phyloP scores from a whole-genome alignment of 1,140 invertebrate genomes.

The Dermatophagoides farinae region DNA sequence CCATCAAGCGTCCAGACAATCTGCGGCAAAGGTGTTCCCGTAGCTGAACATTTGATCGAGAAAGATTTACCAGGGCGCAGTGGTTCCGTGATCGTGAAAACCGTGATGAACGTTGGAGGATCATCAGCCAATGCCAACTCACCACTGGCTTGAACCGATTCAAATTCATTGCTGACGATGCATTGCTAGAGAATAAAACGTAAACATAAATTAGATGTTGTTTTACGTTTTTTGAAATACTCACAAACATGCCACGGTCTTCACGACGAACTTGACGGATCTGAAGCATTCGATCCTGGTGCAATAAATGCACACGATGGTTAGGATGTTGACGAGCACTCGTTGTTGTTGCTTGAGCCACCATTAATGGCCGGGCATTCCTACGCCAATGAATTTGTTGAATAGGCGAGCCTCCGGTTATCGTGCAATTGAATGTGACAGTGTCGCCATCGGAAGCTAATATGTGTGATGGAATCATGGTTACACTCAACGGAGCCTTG shows the following conservation, averaged over 20 bases:
- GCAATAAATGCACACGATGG: constrained; percentile 13
- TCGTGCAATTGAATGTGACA: constrained; percentile 58
- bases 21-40: constrained; percentile 52
- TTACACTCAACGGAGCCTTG: constrained; percentile 7
- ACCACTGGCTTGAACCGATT: constrained; percentile 24
- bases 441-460: constrained; percentile 58
- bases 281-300: constrained; percentile 18
- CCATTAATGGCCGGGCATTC: constrained; percentile 11
- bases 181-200: constrained; percentile 57
- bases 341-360: neutral
- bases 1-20: constrained; percentile 85
- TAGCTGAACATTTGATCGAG: constrained; percentile 59
- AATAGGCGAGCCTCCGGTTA: constrained; percentile 59
- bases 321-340: neutral
- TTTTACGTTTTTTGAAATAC: neutral
- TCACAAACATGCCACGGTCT: constrained; percentile 28
- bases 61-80: constrained; percentile 63
- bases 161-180: constrained; percentile 24
- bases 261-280: constrained; percentile 24
- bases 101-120: constrained; percentile 53
- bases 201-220: neutral
- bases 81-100: constrained; percentile 48
- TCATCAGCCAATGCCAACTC: constrained; percentile 42
- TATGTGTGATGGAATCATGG: constrained; percentile 38
- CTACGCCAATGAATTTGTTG: constrained; percentile 48